Evolutionary conservation across 2,113 vertebrate genomes (phyloP).

Genomic region (Uropsilus gracilis): DNA sequence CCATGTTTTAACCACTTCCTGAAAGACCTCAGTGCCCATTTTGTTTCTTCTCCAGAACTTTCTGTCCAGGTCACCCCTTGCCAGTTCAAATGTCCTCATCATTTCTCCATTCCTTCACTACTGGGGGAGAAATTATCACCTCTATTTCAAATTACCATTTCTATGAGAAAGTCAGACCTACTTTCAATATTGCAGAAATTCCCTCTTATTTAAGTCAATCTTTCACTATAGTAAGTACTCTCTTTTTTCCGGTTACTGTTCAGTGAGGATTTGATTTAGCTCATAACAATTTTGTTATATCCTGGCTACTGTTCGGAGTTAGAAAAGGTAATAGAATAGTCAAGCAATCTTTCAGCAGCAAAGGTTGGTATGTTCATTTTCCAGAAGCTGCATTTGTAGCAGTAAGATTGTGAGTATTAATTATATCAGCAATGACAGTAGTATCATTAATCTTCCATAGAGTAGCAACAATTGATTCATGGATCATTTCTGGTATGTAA

Average conservation of each 20-base stretch:
- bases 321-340: not conserved
- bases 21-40: not conserved
- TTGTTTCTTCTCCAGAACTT: not conserved
- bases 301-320: not conserved
- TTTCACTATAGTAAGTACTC: not conserved
- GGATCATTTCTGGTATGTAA: not conserved
- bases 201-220: not conserved
- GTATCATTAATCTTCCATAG: too few relatives aligned
- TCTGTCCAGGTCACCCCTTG: not conserved
- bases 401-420: not conserved
- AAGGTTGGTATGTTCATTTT: not conserved
- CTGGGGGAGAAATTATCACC: not conserved
- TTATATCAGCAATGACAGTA: not conserved
- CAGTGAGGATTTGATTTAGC: not conserved
- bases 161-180: not conserved
- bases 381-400: not conserved
- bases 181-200: not conserved
- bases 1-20: not conserved
- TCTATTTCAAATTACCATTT: not conserved
- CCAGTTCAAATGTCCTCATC: not conserved
- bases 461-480: not conserved
- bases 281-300: not conserved
- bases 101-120: not conserved
- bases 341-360: not conserved
- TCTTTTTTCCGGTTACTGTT: not conserved